A percentile compares a stretch with the other conserved stretches of the same genome.
These are phyloP conservation scores for Sussaba pulchella DNA, from an alignment of 2,888 invertebrate genomes.

Conservation along the genomic window DNA sequence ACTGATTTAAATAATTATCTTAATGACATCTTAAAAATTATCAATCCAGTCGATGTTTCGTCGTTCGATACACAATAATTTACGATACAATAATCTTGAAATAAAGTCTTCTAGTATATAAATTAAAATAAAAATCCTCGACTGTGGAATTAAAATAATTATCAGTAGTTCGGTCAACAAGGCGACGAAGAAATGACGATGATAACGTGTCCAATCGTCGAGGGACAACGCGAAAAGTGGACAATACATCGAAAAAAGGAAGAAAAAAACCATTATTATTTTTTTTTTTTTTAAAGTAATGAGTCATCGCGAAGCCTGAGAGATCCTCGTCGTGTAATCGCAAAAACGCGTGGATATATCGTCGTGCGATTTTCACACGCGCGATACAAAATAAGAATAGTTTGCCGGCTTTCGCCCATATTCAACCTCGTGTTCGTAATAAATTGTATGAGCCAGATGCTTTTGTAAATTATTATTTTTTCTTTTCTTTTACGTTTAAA, in stretches of 20 bases:
- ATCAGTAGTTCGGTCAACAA: background rate
- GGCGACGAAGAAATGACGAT: slow-evolving; percentile 1
- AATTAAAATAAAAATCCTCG: background rate
- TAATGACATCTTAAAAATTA: no score
- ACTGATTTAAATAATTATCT: no score
- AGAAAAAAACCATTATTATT: no score
- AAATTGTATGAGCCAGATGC: no score
- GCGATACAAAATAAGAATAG: slow-evolving; percentile 39
- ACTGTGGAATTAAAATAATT: background rate
- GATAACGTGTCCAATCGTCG: slow-evolving; percentile 9
- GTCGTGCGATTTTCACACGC: slow-evolving; percentile 40
- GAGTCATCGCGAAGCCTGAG: slow-evolving; percentile 54
- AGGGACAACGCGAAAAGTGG: no score
- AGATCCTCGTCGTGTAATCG: slow-evolving; percentile 40
- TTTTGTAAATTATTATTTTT: background rate
- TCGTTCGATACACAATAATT: no score
- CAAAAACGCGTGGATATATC: slow-evolving; percentile 9
- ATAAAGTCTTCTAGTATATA: background rate
- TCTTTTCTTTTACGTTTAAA: no score
- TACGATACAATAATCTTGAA: background rate
- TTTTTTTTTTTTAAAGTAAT: no score
- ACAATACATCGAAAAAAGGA: no score
- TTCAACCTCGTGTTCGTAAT: slow-evolving; percentile 27
- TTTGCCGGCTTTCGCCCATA: slow-evolving; percentile 23
- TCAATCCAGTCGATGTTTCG: no score